phyloP scores from a whole-genome alignment of 2,888 invertebrate genomes.

The Sphaerophoria taeniata region DNA sequence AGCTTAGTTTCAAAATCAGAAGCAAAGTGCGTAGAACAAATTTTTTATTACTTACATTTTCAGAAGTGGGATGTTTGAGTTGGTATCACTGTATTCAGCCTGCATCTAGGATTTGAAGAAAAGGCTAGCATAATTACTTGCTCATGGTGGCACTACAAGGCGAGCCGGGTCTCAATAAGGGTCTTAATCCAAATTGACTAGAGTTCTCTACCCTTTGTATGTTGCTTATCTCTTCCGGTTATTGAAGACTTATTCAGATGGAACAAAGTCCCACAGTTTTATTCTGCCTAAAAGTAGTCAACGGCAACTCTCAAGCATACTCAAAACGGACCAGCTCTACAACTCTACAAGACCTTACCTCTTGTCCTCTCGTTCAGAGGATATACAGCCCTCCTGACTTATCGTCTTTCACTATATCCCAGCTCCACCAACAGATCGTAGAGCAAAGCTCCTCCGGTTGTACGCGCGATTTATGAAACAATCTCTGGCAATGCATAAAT shows the following conservation, averaged over 20 bases:
- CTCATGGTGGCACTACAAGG: too few species aligned
- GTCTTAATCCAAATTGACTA: too few species aligned
- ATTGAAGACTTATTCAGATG: too few species aligned
- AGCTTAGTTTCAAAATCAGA: background rate
- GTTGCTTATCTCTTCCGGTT: too few species aligned
- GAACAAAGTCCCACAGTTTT: too few species aligned
- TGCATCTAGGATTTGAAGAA: too few species aligned
- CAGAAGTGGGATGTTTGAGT: too few species aligned
- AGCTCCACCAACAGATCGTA: slow-evolving; percentile 15
- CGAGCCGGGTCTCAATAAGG: too few species aligned
- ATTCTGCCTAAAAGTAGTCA: background rate
- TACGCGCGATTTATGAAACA: slow-evolving; percentile 76
- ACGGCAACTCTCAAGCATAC: slow-evolving; percentile 2
- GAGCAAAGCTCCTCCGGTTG: slow-evolving; percentile 41
- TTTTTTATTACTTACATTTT: background rate
- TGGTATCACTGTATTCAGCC: too few species aligned
- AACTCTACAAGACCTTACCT: slow-evolving; percentile 2
- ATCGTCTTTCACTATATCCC: slow-evolving; percentile 51
- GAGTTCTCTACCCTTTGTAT: too few species aligned
- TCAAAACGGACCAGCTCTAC: slow-evolving; percentile 3
- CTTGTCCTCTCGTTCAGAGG: slow-evolving; percentile 22
- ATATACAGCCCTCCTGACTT: background rate
- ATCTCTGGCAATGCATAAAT: slow-evolving; percentile 76
- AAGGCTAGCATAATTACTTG: too few species aligned
- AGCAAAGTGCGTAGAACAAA: background rate